phyloP scores from a whole-genome alignment of 2,888 invertebrate species.

The Eurytoma adleriae region DNA sequence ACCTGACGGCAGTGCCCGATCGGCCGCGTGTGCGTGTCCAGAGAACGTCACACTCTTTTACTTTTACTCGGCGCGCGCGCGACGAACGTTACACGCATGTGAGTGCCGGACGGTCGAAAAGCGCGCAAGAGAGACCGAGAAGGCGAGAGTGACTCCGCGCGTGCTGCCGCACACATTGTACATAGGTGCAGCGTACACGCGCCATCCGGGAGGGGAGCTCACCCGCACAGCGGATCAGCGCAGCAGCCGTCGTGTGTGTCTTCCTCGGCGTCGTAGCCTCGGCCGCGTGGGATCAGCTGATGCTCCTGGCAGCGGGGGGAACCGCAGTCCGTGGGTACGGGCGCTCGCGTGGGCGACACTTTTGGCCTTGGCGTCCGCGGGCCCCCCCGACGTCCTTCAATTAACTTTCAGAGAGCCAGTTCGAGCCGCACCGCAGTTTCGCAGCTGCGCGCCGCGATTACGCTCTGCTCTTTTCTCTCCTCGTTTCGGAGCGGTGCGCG shows the following conservation, averaged over 20 bases:
- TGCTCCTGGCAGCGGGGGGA: not conserved
- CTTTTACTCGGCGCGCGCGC: not conserved
- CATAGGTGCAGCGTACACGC: too few relatives aligned
- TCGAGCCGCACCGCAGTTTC: not conserved
- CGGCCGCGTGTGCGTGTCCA: not conserved
- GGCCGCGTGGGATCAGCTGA: not conserved
- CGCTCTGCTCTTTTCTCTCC: too few relatives aligned
- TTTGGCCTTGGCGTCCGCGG: not conserved
- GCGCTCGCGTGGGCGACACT: slow-evolving; percentile 25
- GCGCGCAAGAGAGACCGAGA: not conserved
- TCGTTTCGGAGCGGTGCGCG: too few relatives aligned
- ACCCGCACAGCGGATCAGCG: not conserved
- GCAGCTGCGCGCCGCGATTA: too few relatives aligned
- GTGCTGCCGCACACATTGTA: not conserved
- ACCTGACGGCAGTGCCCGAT: not conserved
- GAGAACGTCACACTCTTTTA: not conserved
- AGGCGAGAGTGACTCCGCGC: not conserved
- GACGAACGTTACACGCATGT: slow-evolving; percentile 9
- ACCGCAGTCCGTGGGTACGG: not conserved
- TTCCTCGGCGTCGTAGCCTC: not conserved
- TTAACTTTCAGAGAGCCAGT: slow-evolving; percentile 48
- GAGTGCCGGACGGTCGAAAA: not conserved
- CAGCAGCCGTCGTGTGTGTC: not conserved
- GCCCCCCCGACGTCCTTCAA: slow-evolving; percentile 40
- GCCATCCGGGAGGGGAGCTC: not conserved